Conservation (phyloP, 2,797 vertebrate species). For the Melanotaenia maccullochi region DNA sequence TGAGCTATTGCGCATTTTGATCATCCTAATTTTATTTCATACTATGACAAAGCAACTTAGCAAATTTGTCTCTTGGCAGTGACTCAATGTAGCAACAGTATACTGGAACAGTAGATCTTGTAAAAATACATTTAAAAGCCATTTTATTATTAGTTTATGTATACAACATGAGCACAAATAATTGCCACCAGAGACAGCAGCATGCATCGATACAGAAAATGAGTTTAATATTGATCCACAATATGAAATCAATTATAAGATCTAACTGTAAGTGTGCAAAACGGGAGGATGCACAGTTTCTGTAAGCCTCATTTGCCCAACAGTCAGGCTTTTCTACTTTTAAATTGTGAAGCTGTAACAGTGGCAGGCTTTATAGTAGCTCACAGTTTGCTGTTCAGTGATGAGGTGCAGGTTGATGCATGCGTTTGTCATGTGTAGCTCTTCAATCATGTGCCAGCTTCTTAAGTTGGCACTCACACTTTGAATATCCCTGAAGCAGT, state of each 20-base stretch:
- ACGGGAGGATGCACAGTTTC: neutral
- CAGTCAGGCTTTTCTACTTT: neutral
- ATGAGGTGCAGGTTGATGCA: neutral
- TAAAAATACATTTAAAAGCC: neutral
- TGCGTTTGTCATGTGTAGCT: neutral
- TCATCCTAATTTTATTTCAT: too few species aligned
- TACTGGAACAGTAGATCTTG: neutral
- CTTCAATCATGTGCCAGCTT: neutral
- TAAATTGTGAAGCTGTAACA: neutral
- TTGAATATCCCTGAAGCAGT: neutral
- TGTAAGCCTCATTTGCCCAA: neutral
- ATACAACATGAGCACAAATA: neutral
- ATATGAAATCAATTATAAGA: neutral
- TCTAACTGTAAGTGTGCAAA: too few species aligned
- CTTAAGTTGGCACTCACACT: neutral
- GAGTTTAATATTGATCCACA: neutral
- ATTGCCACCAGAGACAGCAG: neutral
- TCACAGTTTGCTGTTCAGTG: neutral
- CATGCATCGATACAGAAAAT: neutral
- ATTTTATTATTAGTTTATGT: neutral
- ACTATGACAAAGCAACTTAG: neutral
- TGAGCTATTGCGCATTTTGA: neutral
- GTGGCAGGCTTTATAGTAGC: too few species aligned
- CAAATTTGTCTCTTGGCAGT: neutral
- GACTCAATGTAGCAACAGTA: neutral